These are phyloP conservation scores for Dastarcus helophoroides DNA, from an alignment of 2,888 invertebrate genomes.

Conservation along the genomic window DNA sequence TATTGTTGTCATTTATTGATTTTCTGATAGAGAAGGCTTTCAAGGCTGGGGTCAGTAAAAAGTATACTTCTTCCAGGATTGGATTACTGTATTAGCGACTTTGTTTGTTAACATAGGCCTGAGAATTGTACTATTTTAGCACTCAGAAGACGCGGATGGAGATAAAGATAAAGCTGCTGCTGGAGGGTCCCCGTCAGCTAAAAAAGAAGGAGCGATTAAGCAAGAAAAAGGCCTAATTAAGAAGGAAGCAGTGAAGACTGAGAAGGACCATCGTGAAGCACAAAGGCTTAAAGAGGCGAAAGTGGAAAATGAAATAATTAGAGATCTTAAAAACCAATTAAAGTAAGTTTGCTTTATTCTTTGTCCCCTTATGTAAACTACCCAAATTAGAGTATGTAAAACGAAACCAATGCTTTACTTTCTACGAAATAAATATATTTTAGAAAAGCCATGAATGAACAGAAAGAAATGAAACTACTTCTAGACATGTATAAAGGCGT, in stretches of 20 bases:
- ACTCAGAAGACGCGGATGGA: slow-evolving; percentile 37
- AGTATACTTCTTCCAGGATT: no score
- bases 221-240: slow-evolving; percentile 44
- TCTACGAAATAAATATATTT: slow-evolving; percentile 13
- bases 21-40: no score
- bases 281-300: slow-evolving; percentile 53
- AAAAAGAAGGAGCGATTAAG: slow-evolving; percentile 45
- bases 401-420: not conserved
- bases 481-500: slow-evolving; percentile 97
- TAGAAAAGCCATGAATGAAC: slow-evolving; percentile 85
- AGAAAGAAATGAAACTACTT: slow-evolving; percentile 87
- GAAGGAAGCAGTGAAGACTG: slow-evolving; percentile 51
- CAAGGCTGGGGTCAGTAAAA: no score
- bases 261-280: slow-evolving; percentile 50
- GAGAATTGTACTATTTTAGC: slow-evolving; percentile 15
- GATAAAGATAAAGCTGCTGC: slow-evolving; percentile 34
- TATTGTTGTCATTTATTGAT: no score
- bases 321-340: slow-evolving; percentile 82
- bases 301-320: slow-evolving; percentile 63
- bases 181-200: slow-evolving; percentile 38
- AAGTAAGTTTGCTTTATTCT: slow-evolving; percentile 73
- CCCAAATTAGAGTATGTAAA: not conserved
- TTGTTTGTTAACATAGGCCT: no score
- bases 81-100: no score
- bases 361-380: not conserved